Evolutionary conservation across 2,888 invertebrate species (phyloP).

Genomic region (Drosophila putrida): DNA sequence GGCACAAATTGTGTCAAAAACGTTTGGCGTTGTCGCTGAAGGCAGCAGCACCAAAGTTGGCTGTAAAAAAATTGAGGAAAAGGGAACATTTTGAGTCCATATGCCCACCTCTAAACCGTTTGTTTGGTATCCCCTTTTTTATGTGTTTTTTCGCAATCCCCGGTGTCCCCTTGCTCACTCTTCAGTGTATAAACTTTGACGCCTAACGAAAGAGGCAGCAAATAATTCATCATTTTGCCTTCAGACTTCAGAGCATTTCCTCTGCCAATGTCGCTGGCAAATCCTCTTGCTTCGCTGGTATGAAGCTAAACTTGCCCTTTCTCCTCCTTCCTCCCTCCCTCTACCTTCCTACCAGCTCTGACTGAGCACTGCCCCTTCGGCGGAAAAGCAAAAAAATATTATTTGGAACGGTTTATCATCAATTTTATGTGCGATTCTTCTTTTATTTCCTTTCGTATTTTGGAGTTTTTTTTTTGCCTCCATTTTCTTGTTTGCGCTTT

Average conservation of each 20-base stretch:
- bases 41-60: constrained; percentile 28
- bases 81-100: constrained; percentile 21
- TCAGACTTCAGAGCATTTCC: constrained; percentile 74
- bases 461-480: constrained; percentile 18
- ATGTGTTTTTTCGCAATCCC: constrained; percentile 75
- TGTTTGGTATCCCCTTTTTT: constrained; percentile 72
- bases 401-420: constrained; percentile 83
- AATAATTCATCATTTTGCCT: constrained; percentile 81
- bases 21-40: constrained; percentile 62
- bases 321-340: neutral
- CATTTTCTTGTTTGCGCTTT: constrained; percentile 40
- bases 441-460: constrained; percentile 54
- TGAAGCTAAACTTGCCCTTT: constrained; percentile 35
- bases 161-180: neutral
- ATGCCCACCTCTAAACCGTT: constrained; percentile 64
- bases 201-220: constrained; percentile 81
- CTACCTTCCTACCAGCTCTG: constrained; percentile 9
- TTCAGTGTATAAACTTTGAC: constrained; percentile 66
- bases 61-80: constrained; percentile 10
- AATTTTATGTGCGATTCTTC: constrained; percentile 80
- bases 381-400: constrained; percentile 64
- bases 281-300: constrained; percentile 48
- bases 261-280: constrained; percentile 59
- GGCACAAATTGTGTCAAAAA: constrained; percentile 80
- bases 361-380: constrained; percentile 41